Conservation (phyloP, 2,888 invertebrate genomes). For the Teleiodes luculella region DNA sequence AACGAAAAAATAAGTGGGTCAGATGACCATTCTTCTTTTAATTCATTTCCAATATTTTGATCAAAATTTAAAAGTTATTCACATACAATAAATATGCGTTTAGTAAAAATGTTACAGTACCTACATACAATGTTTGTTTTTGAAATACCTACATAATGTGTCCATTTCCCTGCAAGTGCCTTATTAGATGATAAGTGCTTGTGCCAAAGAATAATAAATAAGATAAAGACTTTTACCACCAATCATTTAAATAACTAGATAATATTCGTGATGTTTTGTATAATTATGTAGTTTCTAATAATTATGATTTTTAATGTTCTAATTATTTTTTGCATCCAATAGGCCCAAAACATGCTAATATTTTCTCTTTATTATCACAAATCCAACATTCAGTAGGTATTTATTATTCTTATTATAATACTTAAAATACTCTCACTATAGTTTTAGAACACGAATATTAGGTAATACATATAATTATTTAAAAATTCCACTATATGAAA, state of each 20-base stretch:
- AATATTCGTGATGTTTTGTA: slow-evolving; percentile 12
- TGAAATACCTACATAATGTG: slow-evolving; percentile 22
- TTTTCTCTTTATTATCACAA: slow-evolving; percentile 36
- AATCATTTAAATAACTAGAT: slow-evolving; percentile 4
- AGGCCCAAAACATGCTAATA: slow-evolving; percentile 44
- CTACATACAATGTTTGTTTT: slow-evolving; percentile 6
- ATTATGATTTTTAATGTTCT: slow-evolving; percentile 15
- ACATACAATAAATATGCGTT: slow-evolving; percentile 10
- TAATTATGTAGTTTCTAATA: slow-evolving; percentile 11
- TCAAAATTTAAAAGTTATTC: neutral
- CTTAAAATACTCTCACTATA: slow-evolving; percentile 14
- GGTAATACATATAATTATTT: too few relatives aligned
- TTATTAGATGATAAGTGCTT: slow-evolving; percentile 26
- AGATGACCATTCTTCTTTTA: neutral
- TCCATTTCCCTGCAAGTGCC: slow-evolving; percentile 29
- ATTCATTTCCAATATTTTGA: neutral
- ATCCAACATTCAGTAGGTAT: slow-evolving; percentile 24
- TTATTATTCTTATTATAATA: slow-evolving; percentile 9
- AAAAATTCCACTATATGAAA: neutral
- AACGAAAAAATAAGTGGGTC: neutral
- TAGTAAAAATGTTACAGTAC: neutral
- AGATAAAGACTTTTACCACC: slow-evolving; percentile 2
- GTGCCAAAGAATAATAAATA: slow-evolving; percentile 21
- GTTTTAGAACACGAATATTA: slow-evolving; percentile 9
- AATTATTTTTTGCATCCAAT: slow-evolving; percentile 37